Conservation (phyloP, 2,888 invertebrate species). For the Sipha maydis region DNA sequence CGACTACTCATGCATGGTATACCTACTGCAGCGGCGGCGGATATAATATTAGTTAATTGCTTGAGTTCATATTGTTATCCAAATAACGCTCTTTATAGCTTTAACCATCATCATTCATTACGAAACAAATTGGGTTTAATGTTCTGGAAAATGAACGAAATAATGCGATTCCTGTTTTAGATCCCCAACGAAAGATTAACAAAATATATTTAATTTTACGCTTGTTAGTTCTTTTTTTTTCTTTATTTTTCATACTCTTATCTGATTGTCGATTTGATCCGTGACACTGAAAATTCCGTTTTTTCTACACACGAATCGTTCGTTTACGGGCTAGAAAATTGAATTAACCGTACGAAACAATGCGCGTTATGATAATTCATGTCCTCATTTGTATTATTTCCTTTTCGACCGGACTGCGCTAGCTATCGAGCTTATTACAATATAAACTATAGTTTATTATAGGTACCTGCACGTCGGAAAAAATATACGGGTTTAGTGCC, state of each 20-base stretch:
- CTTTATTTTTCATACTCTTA: conserved; percentile 20
- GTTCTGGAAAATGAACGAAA: conserved; percentile 30
- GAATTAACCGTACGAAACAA: not conserved
- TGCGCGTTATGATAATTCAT: too few relatives aligned
- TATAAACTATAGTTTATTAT: too few relatives aligned
- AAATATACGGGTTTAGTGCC: too few relatives aligned
- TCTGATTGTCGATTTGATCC: conserved; percentile 23
- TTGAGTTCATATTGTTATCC: not conserved
- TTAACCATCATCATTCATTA: conserved; percentile 9
- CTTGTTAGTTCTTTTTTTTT: conserved; percentile 52
- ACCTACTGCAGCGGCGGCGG: conserved; percentile 7
- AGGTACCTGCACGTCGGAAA: too few relatives aligned
- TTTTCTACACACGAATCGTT: not conserved
- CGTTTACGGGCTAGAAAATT: not conserved
- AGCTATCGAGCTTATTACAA: too few relatives aligned
- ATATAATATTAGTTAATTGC: conserved; percentile 49
- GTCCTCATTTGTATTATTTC: not conserved
- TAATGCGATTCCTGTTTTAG: conserved; percentile 34
- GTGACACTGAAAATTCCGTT: not conserved
- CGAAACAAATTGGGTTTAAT: conserved; percentile 51
- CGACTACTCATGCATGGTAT: conserved; percentile 19
- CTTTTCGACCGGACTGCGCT: too few relatives aligned
- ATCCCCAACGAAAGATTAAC: conserved; percentile 28
- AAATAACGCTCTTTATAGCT: not conserved
- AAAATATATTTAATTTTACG: conserved; percentile 52